phyloP scores from a whole-genome alignment of 1,140 invertebrate genomes.

The Heliconius himera region DNA sequence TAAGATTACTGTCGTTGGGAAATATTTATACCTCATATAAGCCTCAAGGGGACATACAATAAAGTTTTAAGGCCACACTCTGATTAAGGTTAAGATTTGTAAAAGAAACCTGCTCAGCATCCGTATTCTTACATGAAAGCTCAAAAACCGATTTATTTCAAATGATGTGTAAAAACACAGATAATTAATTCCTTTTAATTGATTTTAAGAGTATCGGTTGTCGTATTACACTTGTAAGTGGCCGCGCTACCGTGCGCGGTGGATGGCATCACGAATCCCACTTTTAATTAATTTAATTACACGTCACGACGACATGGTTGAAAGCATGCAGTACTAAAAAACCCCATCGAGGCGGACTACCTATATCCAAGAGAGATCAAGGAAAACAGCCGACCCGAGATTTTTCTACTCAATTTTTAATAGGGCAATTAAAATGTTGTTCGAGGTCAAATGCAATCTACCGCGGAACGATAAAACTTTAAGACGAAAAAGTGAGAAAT shows the following conservation, averaged over 20 bases:
- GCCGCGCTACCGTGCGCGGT: background rate
- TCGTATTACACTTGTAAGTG: conserved; percentile 27
- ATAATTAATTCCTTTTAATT: conserved; percentile 27
- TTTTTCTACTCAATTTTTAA: conserved; percentile 33
- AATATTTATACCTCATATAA: background rate
- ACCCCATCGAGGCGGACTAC: conserved; percentile 1
- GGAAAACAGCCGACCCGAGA: conserved; percentile 16
- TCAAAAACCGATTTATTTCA: background rate
- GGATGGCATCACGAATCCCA: conserved; percentile 29
- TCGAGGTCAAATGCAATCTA: conserved; percentile 45
- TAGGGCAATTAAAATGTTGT: conserved; percentile 55
- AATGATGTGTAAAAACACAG: conserved; percentile 21
- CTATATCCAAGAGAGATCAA: conserved; percentile 27
- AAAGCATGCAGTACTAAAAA: conserved; percentile 30
- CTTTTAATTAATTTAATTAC: conserved; percentile 40
- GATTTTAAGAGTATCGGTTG: conserved; percentile 25
- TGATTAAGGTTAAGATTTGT: conserved; percentile 1
- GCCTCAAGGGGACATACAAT: background rate
- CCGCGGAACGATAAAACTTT: conserved; percentile 43
- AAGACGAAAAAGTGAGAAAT: conserved; percentile 34
- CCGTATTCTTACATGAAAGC: background rate
- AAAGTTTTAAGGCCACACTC: background rate
- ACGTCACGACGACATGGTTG: conserved; percentile 18
- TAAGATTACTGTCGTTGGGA: background rate
- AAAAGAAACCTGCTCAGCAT: conserved; percentile 3